A percentile compares a stretch with the other conserved stretches of the same genome.
These are phyloP conservation scores for Podargus strigoides DNA, from an alignment of 2,797 vertebrate genomes.

Conservation along the genomic window DNA sequence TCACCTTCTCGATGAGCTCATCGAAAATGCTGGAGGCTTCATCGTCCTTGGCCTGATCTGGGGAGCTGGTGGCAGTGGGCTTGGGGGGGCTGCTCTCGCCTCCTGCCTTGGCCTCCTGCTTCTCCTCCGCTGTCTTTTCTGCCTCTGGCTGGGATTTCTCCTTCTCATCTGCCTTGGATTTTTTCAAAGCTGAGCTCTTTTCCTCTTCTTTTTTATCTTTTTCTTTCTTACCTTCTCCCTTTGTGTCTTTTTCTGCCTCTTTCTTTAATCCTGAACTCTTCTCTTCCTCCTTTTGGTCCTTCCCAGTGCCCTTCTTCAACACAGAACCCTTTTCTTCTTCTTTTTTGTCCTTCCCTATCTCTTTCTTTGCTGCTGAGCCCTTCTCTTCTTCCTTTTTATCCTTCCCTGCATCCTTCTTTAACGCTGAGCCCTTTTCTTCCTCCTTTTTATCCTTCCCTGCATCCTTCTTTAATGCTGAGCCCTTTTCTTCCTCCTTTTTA, in stretches of 20 bases:
- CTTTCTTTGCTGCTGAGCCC: constrained; percentile 36
- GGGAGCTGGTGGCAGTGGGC: background rate
- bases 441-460: constrained; percentile 54
- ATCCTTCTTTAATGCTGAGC: background rate
- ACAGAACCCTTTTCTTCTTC: background rate
- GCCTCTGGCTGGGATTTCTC: background rate
- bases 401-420: background rate
- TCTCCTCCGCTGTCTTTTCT: background rate
- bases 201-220: constrained; percentile 25
- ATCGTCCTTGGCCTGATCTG: constrained; percentile 58
- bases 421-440: constrained; percentile 48
- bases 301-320: background rate
- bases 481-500: constrained; percentile 51
- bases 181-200: background rate
- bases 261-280: constrained; percentile 20
- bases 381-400: background rate
- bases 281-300: constrained; percentile 48
- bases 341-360: background rate
- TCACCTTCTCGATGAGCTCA: constrained; percentile 88
- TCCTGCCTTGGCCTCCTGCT: background rate
- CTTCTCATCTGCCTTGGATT: background rate
- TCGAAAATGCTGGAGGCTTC: constrained; percentile 91
- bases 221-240: background rate
- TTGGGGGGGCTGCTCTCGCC: background rate
- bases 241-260: constrained; percentile 3